Evolutionary conservation across 2,797 vertebrate genomes (phyloP).

Genomic region (Microctenopoma steveboyesi): DNA sequence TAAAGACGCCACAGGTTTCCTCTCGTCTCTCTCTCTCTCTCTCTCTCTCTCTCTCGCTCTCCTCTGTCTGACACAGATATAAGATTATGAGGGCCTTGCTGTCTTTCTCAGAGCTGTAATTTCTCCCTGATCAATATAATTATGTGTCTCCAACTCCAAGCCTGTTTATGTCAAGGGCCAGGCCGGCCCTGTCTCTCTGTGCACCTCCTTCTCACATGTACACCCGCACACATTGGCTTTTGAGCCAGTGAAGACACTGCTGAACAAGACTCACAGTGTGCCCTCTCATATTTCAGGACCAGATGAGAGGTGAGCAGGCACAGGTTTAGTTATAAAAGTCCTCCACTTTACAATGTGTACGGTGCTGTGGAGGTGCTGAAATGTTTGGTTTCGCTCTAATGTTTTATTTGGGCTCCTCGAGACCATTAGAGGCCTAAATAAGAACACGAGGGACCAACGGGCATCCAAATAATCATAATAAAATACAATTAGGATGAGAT

Average conservation of each 20-base stretch:
- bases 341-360: slow-evolving; percentile 1
- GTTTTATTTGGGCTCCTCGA: neutral
- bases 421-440: neutral
- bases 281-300: slow-evolving; percentile 16
- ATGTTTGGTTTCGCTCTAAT: neutral
- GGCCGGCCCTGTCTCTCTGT: slow-evolving; percentile 55
- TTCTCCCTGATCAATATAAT: slow-evolving; percentile 85
- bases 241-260: slow-evolving; percentile 12
- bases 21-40: slow-evolving; percentile 32
- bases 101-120: slow-evolving; percentile 82
- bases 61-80: slow-evolving; percentile 70
- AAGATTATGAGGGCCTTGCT: slow-evolving; percentile 79
- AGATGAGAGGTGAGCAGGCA: slow-evolving; percentile 30
- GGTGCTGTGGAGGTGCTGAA: slow-evolving; percentile 1
- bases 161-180: slow-evolving; percentile 66
- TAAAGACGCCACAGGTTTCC: slow-evolving; percentile 81
- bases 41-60: neutral
- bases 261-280: slow-evolving; percentile 15
- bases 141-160: slow-evolving; percentile 74
- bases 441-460: no score
- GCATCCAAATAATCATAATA: no score
- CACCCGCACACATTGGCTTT: slow-evolving; percentile 6
- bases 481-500: no score
- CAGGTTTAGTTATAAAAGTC: slow-evolving; percentile 23
- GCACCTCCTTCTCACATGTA: slow-evolving; percentile 5